These are phyloP conservation scores for Deilephila porcellus DNA, from an alignment of 2,888 invertebrate species.

Conservation along the genomic window DNA sequence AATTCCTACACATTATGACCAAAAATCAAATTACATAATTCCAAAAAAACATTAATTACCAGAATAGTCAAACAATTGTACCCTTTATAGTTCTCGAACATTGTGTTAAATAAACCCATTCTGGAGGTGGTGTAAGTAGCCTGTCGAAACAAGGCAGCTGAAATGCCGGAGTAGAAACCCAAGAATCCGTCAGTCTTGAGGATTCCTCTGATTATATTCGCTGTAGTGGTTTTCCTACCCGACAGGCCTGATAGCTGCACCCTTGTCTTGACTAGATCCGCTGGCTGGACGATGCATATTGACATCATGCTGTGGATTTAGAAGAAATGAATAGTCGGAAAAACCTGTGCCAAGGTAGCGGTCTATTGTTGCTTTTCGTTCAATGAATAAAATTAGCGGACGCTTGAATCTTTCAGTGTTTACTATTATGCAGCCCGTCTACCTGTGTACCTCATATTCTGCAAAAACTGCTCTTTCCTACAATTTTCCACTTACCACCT, in stretches of 20 bases:
- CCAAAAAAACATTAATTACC: too few species aligned
- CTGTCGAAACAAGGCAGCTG: conserved; percentile 95
- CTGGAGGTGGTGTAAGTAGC: conserved; percentile 98
- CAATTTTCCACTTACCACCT: too few species aligned
- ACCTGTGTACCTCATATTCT: too few species aligned
- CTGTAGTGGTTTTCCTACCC: conserved; percentile 86
- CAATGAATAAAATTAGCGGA: too few species aligned
- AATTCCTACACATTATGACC: conserved; percentile 38
- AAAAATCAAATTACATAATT: neutral
- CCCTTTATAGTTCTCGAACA: conserved; percentile 89
- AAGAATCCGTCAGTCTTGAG: conserved; percentile 92
- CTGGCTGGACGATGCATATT: conserved; percentile 61
- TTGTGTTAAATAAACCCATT: conserved; percentile 94
- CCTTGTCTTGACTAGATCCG: conserved; percentile 64
- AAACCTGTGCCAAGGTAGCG: neutral
- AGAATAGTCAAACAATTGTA: conserved; percentile 44
- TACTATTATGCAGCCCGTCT: too few species aligned
- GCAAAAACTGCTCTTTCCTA: too few species aligned
- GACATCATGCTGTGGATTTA: conserved; percentile 55
- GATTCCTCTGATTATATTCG: conserved; percentile 89
- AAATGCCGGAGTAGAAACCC: conserved; percentile 94
- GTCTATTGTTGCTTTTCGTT: neutral
- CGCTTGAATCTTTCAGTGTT: too few species aligned
- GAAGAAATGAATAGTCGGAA: neutral
- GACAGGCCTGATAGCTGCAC: conserved; percentile 80